Conservation (phyloP, 2,113 vertebrate genomes). For the Lagenorhynchus albirostris region DNA sequence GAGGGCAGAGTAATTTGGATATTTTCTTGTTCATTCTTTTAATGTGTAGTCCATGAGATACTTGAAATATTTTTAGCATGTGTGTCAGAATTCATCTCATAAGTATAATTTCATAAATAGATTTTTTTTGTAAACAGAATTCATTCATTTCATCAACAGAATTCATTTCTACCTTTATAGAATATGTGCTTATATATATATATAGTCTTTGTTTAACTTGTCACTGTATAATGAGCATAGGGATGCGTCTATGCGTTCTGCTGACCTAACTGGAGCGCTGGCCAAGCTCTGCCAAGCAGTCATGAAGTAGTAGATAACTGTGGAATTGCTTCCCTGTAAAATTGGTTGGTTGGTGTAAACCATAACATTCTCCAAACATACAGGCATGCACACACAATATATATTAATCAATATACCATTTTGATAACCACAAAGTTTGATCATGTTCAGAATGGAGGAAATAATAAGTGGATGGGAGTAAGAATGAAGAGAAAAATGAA, state of each 20-base stretch:
- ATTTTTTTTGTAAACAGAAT: not conserved
- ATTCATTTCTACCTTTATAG: not conserved
- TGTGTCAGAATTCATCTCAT: not conserved
- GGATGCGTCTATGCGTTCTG: not conserved
- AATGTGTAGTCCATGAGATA: not conserved
- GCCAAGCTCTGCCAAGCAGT: not conserved
- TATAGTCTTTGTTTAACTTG: not conserved
- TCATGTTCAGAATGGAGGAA: not conserved
- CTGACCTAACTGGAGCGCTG: not conserved
- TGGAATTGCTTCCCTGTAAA: not conserved
- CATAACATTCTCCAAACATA: not conserved
- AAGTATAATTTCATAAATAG: not conserved
- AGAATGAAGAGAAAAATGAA: not conserved
- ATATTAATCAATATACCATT: not conserved
- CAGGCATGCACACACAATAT: not conserved
- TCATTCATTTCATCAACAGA: not conserved
- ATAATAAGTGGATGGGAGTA: not conserved
- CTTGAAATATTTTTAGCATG: not conserved
- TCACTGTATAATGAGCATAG: not conserved
- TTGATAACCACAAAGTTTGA: not conserved
- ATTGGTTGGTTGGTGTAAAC: not conserved
- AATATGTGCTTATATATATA: not conserved
- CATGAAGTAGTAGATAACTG: not conserved
- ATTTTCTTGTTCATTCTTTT: conserved; percentile 26
- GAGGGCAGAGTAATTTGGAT: not conserved